These are phyloP conservation scores for Falco biarmicus DNA, from an alignment of 2,797 vertebrate species.

Conservation along the genomic window DNA sequence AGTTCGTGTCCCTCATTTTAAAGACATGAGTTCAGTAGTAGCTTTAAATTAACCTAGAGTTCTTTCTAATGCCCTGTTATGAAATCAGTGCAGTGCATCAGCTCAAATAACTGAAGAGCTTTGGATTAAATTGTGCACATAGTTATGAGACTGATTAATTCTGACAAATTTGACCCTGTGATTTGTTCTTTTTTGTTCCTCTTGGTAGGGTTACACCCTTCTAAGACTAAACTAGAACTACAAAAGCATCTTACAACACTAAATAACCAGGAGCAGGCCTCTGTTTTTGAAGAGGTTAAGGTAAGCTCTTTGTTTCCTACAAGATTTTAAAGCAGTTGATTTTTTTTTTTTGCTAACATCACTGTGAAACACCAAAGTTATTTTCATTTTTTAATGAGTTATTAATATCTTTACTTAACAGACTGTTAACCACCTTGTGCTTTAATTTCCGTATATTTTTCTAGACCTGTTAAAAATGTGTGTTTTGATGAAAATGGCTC, in stretches of 20 bases:
- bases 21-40: slow-evolving; percentile 12
- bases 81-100: neutral
- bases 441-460: neutral
- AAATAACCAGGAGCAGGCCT: slow-evolving; percentile 90
- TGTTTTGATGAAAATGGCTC: neutral
- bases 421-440: neutral
- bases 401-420: neutral
- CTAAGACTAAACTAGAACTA: slow-evolving; percentile 92
- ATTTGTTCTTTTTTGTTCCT: neutral
- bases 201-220: slow-evolving; percentile 87
- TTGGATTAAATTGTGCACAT: neutral
- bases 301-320: slow-evolving; percentile 73
- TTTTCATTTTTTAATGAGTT: neutral
- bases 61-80: slow-evolving; percentile 1
- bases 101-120: neutral
- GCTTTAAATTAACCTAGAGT: slow-evolving; percentile 16
- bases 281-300: slow-evolving; percentile 92
- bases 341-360: neutral
- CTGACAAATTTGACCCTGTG: neutral
- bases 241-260: slow-evolving; percentile 92
- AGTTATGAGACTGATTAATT: neutral
- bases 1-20: slow-evolving; percentile 25
- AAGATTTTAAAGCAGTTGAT: neutral
- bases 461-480: neutral
- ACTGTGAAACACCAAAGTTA: neutral